Percentiles rank a stretch among this genome's conserved stretches.
These are phyloP conservation scores for Aplysia californica DNA, from an alignment of 1,140 invertebrate species.

Conservation along the genomic window DNA sequence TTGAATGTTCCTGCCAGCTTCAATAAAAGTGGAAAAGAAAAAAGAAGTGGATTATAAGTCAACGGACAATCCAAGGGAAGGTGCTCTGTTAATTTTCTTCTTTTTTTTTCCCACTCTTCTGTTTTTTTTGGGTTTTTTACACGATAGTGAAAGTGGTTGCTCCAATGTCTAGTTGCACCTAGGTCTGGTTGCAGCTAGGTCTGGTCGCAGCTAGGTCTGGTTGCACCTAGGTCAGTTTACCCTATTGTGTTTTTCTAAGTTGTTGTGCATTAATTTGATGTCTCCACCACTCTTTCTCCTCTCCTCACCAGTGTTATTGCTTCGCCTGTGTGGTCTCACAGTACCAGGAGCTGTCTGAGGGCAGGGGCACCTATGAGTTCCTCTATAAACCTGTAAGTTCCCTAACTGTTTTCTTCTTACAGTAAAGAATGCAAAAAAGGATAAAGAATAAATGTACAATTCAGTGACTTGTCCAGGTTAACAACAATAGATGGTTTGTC, in stretches of 20 bases:
- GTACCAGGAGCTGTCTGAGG: slow-evolving; percentile 82
- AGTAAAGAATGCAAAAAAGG: not conserved
- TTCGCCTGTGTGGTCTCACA: slow-evolving; percentile 84
- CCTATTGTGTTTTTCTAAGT: not conserved
- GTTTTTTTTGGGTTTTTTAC: not conserved
- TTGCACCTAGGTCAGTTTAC: not conserved
- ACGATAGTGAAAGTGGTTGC: not conserved
- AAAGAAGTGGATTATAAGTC: too few species aligned
- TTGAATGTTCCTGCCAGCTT: too few species aligned
- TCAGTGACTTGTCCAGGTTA: too few species aligned
- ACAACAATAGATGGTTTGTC: too few species aligned
- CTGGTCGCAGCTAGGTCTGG: not conserved
- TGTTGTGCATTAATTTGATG: not conserved
- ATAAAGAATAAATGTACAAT: not conserved
- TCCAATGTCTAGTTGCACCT: not conserved
- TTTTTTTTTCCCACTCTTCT: too few species aligned
- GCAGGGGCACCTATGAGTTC: slow-evolving; percentile 72
- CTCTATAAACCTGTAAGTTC: slow-evolving; percentile 36
- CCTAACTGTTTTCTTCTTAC: not conserved
- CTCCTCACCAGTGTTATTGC: slow-evolving; percentile 77
- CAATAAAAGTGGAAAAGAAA: too few species aligned
- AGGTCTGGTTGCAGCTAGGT: not conserved
- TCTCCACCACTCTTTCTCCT: not conserved
- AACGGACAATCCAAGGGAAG: too few species aligned
- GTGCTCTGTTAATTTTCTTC: too few species aligned